Evolutionary conservation across 2,113 vertebrate species (phyloP).

Genomic region (Scalopus aquaticus): DNA sequence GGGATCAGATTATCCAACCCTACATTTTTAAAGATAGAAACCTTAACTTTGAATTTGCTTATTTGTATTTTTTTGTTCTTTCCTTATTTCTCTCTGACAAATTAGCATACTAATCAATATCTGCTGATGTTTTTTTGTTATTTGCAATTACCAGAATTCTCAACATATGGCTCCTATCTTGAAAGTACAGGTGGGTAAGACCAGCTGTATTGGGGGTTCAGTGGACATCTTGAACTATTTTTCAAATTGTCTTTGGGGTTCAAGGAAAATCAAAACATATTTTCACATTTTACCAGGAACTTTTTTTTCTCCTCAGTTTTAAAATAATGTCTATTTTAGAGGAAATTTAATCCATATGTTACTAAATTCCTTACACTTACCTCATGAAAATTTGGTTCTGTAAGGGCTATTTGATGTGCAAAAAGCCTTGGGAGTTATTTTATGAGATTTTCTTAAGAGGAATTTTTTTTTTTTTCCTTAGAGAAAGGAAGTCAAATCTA

Average conservation of each 20-base stretch:
- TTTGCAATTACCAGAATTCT: conserved; percentile 60
- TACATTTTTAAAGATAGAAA: conserved; percentile 39
- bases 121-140: conserved; percentile 53
- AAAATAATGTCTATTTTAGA: conserved; percentile 78
- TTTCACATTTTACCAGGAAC: conserved; percentile 75
- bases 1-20: not conserved
- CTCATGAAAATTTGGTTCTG: conserved; percentile 77
- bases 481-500: conserved; percentile 66
- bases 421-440: conserved; percentile 65
- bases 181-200: conserved; percentile 28
- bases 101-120: conserved; percentile 50
- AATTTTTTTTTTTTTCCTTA: conserved; percentile 18
- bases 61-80: conserved; percentile 51
- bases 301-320: conserved; percentile 63
- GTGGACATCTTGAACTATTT: conserved; percentile 76
- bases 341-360: conserved; percentile 81
- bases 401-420: conserved; percentile 72
- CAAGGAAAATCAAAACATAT: conserved; percentile 76
- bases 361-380: conserved; percentile 79
- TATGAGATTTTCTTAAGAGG: conserved; percentile 44
- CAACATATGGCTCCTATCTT: conserved; percentile 28
- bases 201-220: conserved; percentile 33
- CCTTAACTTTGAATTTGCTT: conserved; percentile 35
- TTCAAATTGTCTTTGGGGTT: conserved; percentile 73
- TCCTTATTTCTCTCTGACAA: conserved; percentile 28